Base-by-base conservation (phyloP, 2,888 invertebrate species). In the Lasioglossum vierecki region DNA sequence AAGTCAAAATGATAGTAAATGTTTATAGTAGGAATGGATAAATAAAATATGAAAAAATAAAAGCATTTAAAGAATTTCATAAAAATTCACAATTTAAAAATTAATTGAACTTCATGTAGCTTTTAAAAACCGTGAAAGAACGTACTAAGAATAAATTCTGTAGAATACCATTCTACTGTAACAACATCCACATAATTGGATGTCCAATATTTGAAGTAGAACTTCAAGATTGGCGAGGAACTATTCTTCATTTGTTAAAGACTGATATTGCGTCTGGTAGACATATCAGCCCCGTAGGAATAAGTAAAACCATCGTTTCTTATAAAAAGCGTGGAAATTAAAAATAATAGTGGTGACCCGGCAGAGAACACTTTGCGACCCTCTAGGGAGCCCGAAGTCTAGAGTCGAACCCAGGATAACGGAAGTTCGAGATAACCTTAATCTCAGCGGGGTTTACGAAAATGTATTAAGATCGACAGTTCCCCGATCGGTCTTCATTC, bases 361-460 rank as follows among this genome's bases (percentile, higher is more conserved):
- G n/a, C 30, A 15, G 18, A 11, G 35, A 35, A 68, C 35, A 39
- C 35, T 68, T 68, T 22, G 66, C 66, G 35, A 68, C 39, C 66
- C 66, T 68, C 35, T 22, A 8, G 63, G 63, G 63, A 30, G 30
- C 30, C 30, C 63, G 18, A 18, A 30, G 85, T 70, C 78, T 82
- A 71, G 57, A 83, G 26, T 6, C 44, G 44, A 44, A 44, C 13
- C 41, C 71, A 22, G 63, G 49, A 41, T 57, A 80, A 84, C 72
- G 44, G n/a, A 70, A 70, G 70, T 57, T 72, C 75, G 71, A 60
- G 82, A 80, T 81, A 76, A 82, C 66, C 66, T 53, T 68, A 57
- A 74, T 63, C 66, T 66, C 49, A 8, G 13, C 11, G 15, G 70
- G 71, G 44, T 44, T 46, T 71, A 44, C 72, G 72, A 15, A 22